These are phyloP conservation scores for Aporophyla nigra DNA, from an alignment of 2,888 invertebrate species.

Conservation along the genomic window DNA sequence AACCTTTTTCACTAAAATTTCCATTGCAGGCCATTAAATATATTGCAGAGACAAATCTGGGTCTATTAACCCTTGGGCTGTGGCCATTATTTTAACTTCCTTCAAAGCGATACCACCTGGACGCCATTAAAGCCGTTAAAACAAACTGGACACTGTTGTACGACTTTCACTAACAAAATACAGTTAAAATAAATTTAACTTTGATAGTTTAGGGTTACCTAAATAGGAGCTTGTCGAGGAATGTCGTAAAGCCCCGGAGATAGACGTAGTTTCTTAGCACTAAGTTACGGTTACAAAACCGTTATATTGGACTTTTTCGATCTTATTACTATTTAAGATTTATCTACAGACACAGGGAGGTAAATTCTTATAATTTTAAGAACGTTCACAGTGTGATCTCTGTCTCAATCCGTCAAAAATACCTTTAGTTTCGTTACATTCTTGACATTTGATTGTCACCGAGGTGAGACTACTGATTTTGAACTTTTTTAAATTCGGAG, in stretches of 20 bases:
- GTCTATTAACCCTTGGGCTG: neutral
- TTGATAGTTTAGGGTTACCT: slow-evolving; percentile 45
- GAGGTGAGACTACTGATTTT: too few relatives aligned
- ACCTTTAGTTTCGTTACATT: too few relatives aligned
- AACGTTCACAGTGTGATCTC: too few relatives aligned
- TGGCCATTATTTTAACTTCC: slow-evolving; percentile 37
- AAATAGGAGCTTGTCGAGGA: slow-evolving; percentile 11
- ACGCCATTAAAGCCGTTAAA: slow-evolving; percentile 47
- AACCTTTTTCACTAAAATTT: neutral
- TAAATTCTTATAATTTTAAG: too few relatives aligned
- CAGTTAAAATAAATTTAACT: slow-evolving; percentile 47
- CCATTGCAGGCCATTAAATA: neutral
- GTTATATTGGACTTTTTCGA: neutral
- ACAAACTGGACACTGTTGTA: slow-evolving; percentile 33
- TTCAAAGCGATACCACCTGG: slow-evolving; percentile 28
- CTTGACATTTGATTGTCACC: too few relatives aligned
- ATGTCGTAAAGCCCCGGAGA: slow-evolving; percentile 30
- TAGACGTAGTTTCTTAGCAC: neutral
- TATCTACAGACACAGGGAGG: neutral
- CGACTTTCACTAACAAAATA: slow-evolving; percentile 52
- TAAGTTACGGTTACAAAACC: slow-evolving; percentile 19
- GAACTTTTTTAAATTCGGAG: too few relatives aligned
- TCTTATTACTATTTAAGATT: neutral
- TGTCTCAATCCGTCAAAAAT: too few relatives aligned
- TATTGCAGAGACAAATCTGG: slow-evolving; percentile 9